Evolutionary conservation across 1,140 invertebrate species (phyloP), one percentile per base, ranked within the genome.

Genomic region (Atta cephalotes): DNA sequence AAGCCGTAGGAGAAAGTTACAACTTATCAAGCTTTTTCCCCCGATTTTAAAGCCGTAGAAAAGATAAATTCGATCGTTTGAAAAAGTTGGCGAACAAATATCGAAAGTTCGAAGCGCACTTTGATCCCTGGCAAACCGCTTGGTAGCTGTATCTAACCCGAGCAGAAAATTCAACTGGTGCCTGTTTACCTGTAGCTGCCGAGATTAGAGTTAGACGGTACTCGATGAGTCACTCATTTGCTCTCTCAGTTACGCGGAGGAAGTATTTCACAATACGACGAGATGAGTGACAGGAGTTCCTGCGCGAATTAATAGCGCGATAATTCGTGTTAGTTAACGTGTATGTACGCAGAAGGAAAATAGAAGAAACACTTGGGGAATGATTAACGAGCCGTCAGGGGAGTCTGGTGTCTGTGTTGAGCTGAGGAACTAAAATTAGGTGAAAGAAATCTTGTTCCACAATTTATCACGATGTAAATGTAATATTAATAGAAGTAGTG

Each of bases 1-100:
- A 25, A 56, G 31, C 62, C 62, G 25, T 49, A 2, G 28, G 66
- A 70, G 78, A 81, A 81, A 81, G 65, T 81, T 62, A 5, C 51
- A 84, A 84, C 56, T 84, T 65, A 16, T 3, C 21, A 51, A 70
- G 79, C 21, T 74, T 72, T 39, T 9, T 28, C 28, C 62, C 9
- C 9, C 63, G 68, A 62, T 82, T 74, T 60, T 25, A 82, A 74
- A 82, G 53, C 80, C 56, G 68, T 62, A 58, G 80, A 51, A 35
- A 84, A 84, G 70, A 84, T 76, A 76, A 76, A 84, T 76, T 76
- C 56, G 56, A 84, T 76, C 80, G 35, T 31, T 62, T 25, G 70
- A 84, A 84, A 74, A 84, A 84, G 70, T 84, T 84, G 0, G 56
- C 70, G 70, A 63, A 62, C 80, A 74, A 84, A 84, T 84, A 84